These are phyloP conservation scores for Acanthisitta chloris DNA, from an alignment of 2,113 vertebrate species.

Conservation along the genomic window DNA sequence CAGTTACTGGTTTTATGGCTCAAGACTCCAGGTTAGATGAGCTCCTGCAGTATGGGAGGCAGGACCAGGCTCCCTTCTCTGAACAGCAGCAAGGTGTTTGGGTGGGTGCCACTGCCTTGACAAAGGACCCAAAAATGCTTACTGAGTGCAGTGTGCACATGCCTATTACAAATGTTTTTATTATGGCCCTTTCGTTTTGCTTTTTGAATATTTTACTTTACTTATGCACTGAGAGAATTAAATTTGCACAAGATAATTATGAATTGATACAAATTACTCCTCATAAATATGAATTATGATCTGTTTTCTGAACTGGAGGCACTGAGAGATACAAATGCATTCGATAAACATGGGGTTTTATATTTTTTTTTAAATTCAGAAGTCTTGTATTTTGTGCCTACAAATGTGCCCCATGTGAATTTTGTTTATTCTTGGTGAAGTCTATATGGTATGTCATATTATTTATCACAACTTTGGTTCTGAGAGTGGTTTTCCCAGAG, in stretches of 20 bases:
- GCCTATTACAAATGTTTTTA: not conserved
- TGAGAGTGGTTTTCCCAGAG: not conserved
- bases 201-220: constrained; percentile 23
- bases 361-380: not conserved
- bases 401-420: not conserved
- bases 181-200: not conserved
- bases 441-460: not conserved
- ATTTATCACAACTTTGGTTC: not conserved
- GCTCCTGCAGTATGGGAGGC: not conserved
- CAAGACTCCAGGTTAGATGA: not conserved
- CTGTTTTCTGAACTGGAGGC: not conserved
- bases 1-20: not conserved
- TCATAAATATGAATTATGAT: constrained; percentile 52
- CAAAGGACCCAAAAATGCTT: not conserved
- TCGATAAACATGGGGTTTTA: not conserved
- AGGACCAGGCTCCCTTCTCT: not conserved
- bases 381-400: not conserved
- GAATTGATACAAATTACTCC: constrained; percentile 29
- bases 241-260: constrained; percentile 53
- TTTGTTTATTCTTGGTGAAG: not conserved
- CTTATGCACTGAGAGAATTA: not conserved
- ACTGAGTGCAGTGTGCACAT: not conserved
- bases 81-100: not conserved
- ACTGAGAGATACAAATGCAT: not conserved
- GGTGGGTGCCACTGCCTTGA: not conserved